Conservation (phyloP, 2,113 vertebrate genomes). For the Phainopepla nitens region DNA sequence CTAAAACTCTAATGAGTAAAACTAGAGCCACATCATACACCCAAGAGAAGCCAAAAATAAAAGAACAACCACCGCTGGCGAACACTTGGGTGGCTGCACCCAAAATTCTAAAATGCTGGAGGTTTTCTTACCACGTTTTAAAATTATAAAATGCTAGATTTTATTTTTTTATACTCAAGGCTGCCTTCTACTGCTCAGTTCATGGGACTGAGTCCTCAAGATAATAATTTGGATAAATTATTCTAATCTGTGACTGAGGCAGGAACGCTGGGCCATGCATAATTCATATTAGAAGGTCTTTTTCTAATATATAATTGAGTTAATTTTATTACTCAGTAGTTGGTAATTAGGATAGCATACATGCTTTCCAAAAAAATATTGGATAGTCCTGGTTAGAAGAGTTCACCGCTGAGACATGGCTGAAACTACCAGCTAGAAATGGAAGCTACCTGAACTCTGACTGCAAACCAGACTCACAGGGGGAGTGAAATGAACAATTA, state of each 20-base stretch:
- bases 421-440: background rate
- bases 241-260: background rate
- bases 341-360: background rate
- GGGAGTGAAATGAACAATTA: too few species aligned
- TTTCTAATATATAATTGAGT: background rate
- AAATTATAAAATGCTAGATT: background rate
- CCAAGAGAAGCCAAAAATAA: conserved; percentile 51
- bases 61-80: background rate
- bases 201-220: background rate
- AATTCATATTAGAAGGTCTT: background rate
- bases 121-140: background rate
- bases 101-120: background rate
- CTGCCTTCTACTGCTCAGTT: background rate
- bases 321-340: background rate
- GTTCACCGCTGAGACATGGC: background rate
- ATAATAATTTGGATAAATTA: background rate
- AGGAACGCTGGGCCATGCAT: background rate
- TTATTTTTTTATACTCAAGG: background rate
- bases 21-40: conserved; percentile 33
- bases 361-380: background rate
- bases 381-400: background rate
- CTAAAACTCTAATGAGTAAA: conserved; percentile 63
- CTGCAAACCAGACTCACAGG: background rate
- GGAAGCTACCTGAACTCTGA: background rate
- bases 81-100: background rate